These are phyloP conservation scores for Drosophila rufa DNA, from an alignment of 1,140 invertebrate species.

Conservation along the genomic window DNA sequence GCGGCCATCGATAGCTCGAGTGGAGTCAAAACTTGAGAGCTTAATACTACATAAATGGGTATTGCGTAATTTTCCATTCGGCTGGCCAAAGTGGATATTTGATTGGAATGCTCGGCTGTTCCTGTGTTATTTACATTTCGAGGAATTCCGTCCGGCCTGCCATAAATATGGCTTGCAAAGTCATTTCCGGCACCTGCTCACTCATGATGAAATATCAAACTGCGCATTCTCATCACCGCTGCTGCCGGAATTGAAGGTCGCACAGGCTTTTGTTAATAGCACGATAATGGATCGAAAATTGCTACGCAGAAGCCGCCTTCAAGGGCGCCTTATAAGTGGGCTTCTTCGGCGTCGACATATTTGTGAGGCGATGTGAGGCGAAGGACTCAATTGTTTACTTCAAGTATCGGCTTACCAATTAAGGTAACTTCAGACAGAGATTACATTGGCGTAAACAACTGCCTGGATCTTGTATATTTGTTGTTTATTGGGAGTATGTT, in stretches of 20 bases:
- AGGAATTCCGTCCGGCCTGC: slow-evolving; percentile 23
- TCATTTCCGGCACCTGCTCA: slow-evolving; percentile 49
- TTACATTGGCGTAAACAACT: slow-evolving; percentile 19
- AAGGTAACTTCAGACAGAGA: slow-evolving; percentile 20
- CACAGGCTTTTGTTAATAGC: slow-evolving; percentile 22
- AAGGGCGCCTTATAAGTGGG: slow-evolving; percentile 17
- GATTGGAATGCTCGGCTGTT: slow-evolving; percentile 28
- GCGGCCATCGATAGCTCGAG: slow-evolving; percentile 21
- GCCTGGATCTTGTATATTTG: no score
- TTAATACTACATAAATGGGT: slow-evolving; percentile 35
- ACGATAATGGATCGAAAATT: slow-evolving; percentile 41
- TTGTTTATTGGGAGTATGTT: not conserved
- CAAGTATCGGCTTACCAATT: slow-evolving; percentile 54
- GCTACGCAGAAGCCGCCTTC: slow-evolving; percentile 20
- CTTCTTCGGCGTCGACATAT: slow-evolving; percentile 3
- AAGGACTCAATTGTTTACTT: not conserved
- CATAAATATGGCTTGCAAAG: slow-evolving; percentile 39
- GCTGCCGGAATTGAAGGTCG: slow-evolving; percentile 15
- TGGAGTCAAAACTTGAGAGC: slow-evolving; percentile 38
- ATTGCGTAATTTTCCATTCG: slow-evolving; percentile 46
- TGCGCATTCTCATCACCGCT: slow-evolving; percentile 18
- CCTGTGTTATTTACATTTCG: slow-evolving; percentile 33
- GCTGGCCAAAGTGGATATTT: slow-evolving; percentile 40
- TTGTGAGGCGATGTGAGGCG: not conserved
- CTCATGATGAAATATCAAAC: slow-evolving; percentile 45